Evolutionary conservation across 2,797 vertebrate species (phyloP).

Genomic region (Ptychobarbus kaznakovi): DNA sequence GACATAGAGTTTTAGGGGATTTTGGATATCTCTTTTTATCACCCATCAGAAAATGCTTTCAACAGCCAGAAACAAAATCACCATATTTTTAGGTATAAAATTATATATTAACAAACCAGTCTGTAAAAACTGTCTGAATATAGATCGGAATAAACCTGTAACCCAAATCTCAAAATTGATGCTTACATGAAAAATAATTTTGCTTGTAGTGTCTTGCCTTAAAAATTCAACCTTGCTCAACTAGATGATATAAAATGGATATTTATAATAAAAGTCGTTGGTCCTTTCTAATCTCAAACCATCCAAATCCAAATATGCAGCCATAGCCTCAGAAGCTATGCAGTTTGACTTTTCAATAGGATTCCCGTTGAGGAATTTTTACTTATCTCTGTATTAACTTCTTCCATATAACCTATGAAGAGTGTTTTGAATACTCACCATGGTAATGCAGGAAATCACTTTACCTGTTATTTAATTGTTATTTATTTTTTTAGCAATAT

Average conservation of each 20-base stretch:
- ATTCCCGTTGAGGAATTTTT: constrained; percentile 2
- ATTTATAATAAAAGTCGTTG: neutral
- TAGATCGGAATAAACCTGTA: neutral
- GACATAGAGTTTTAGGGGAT: neutral
- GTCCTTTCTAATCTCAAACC: constrained; percentile 2
- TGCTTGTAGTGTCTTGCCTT: neutral
- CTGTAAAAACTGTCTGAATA: neutral
- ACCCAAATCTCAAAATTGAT: neutral
- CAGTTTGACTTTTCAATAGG: constrained; percentile 9
- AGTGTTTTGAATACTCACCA: neutral
- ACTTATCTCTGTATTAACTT: neutral
- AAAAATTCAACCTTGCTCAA: too few relatives aligned
- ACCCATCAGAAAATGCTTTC: neutral
- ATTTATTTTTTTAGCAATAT: neutral
- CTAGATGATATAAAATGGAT: neutral
- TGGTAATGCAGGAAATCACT: neutral
- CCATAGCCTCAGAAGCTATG: constrained; percentile 54
- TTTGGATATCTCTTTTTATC: neutral
- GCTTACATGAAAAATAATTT: neutral
- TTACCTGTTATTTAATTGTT: neutral
- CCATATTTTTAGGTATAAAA: neutral
- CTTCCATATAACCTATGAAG: neutral
- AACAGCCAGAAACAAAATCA: neutral
- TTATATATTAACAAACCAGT: neutral
- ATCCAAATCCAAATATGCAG: constrained; percentile 63